Evolutionary conservation across 2,113 vertebrate species (phyloP).

Genomic region (Panthera uncia): DNA sequence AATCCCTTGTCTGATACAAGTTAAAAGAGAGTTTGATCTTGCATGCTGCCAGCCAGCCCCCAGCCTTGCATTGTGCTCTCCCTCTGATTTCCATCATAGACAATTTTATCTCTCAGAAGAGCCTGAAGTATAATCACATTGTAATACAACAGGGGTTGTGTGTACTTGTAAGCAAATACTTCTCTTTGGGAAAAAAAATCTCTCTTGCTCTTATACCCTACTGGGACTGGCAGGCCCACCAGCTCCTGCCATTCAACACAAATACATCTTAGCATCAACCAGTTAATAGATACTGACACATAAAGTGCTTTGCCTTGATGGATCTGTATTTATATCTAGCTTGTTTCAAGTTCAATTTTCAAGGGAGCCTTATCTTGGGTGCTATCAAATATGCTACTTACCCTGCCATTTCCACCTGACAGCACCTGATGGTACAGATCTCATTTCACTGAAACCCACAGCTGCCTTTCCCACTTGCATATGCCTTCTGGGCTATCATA

Average conservation of each 20-base stretch:
- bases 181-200: constrained; percentile 31
- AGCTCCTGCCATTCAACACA: constrained; percentile 81
- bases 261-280: constrained; percentile 82
- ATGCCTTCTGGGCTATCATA: background rate
- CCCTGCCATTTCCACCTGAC: constrained; percentile 70
- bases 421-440: constrained; percentile 59
- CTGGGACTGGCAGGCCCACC: constrained; percentile 78
- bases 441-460: constrained; percentile 25
- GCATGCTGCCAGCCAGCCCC: constrained; percentile 51
- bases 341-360: constrained; percentile 75
- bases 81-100: constrained; percentile 62
- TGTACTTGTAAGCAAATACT: constrained; percentile 75
- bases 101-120: constrained; percentile 63
- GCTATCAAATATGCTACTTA: constrained; percentile 73
- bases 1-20: constrained; percentile 67
- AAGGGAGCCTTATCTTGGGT: constrained; percentile 63
- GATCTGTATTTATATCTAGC: constrained; percentile 75
- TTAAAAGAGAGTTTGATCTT: constrained; percentile 67
- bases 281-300: constrained; percentile 77
- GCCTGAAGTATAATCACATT: constrained; percentile 59
- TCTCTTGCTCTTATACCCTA: constrained; percentile 69
- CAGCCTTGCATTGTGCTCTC: background rate
- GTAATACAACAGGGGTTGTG: constrained; percentile 68
- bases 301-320: constrained; percentile 60
- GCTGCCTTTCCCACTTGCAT: background rate